These are phyloP conservation scores for Etia nguti DNA, from an alignment of 2,113 vertebrate genomes.

Conservation along the genomic window DNA sequence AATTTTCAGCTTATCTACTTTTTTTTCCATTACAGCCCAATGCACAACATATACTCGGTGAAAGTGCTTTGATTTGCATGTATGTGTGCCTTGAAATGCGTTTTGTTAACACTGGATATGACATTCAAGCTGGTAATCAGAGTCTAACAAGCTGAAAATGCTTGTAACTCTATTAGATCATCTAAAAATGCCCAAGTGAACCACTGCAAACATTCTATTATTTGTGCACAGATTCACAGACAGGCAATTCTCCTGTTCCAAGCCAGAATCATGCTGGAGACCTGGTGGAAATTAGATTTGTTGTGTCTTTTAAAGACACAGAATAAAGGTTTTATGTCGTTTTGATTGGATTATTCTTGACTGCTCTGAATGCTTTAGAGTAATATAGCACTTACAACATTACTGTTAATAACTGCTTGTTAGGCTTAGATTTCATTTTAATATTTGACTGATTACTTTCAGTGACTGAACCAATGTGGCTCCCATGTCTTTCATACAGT, in stretches of 20 bases:
- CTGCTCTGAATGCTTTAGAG: neutral
- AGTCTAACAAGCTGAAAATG: neutral
- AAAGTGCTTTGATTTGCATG: neutral
- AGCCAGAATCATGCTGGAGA: neutral
- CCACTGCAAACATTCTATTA: neutral
- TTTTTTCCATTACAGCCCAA: neutral
- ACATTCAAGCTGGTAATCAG: neutral
- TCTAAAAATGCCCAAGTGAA: neutral
- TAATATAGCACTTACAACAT: slow-evolving; percentile 3
- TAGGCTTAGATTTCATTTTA: slow-evolving; percentile 19
- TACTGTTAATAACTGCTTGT: slow-evolving; percentile 16
- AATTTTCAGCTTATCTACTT: neutral
- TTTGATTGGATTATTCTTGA: slow-evolving; percentile 3
- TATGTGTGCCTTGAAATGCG: neutral
- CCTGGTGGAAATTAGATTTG: neutral
- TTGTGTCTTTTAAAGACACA: slow-evolving; percentile 9
- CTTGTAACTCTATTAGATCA: neutral
- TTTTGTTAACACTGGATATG: neutral
- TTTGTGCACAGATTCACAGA: neutral
- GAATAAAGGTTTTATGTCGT: slow-evolving; percentile 4
- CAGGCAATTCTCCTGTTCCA: neutral
- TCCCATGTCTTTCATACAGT: neutral
- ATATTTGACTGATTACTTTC: slow-evolving; percentile 14
- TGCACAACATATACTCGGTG: neutral
- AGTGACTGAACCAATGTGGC: neutral